phyloP scores from a whole-genome alignment of 2,113 vertebrate species.

The Crotalus helleri region DNA sequence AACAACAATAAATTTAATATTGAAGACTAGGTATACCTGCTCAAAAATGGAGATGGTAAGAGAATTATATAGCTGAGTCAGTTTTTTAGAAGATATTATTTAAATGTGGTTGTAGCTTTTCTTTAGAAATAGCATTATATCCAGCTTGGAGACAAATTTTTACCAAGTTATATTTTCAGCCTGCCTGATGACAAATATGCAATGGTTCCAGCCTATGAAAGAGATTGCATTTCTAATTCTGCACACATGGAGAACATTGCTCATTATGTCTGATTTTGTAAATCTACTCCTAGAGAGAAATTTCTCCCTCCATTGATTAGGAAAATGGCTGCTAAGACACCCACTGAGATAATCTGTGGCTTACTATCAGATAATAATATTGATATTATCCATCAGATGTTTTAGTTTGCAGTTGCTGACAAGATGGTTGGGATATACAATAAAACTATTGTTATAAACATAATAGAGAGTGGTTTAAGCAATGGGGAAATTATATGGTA shows the following conservation, averaged over 20 bases:
- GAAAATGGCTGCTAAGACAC: not conserved
- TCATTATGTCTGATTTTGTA: not conserved
- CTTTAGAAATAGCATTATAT: not conserved
- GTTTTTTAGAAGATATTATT: not conserved
- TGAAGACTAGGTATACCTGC: not conserved
- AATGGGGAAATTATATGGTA: not conserved
- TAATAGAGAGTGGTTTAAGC: not conserved
- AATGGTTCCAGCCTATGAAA: not conserved
- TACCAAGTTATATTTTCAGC: not conserved
- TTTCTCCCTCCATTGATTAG: not conserved
- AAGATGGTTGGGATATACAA: not conserved
- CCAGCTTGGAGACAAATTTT: not conserved
- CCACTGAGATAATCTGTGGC: not conserved
- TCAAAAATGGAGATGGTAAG: not conserved
- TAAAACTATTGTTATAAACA: not conserved
- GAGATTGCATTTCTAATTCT: not conserved
- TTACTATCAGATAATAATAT: not conserved
- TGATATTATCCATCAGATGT: not conserved
- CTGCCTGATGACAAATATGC: not conserved
- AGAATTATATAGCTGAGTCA: not conserved
- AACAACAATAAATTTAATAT: not conserved
- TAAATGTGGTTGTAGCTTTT: not conserved
- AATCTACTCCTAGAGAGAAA: not conserved
- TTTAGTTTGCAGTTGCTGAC: not conserved
- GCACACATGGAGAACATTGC: not conserved